phyloP scores from a whole-genome alignment of 2,113 vertebrate species.

The Neolamprologus toae region DNA sequence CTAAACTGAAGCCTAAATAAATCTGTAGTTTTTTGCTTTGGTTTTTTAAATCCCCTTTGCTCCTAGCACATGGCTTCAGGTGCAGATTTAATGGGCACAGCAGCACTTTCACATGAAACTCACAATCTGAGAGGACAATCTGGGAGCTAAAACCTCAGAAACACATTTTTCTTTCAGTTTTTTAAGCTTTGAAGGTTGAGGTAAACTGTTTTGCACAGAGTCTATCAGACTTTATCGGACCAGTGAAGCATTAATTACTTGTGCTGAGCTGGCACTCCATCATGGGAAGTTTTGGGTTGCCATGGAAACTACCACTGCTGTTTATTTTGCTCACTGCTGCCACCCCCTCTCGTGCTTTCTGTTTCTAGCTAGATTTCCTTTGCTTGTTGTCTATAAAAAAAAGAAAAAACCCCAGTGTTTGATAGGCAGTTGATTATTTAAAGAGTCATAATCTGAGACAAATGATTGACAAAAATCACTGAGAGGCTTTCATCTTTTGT shows the following conservation, averaged over 20 bases:
- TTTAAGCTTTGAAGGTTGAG: not conserved
- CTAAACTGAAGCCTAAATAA: not conserved
- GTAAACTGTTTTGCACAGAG: not conserved
- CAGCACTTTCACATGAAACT: not conserved
- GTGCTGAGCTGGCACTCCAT: constrained; percentile 34
- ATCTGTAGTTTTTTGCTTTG: not conserved
- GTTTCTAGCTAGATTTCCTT: not conserved
- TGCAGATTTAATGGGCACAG: not conserved
- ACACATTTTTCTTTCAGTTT: not conserved
- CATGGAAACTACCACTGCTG: constrained; percentile 43
- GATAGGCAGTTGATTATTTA: not conserved
- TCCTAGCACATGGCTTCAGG: not conserved
- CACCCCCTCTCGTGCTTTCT: not conserved
- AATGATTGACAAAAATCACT: not conserved
- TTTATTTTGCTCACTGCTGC: not conserved
- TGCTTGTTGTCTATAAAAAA: not conserved
- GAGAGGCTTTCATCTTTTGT: not conserved
- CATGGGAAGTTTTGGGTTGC: constrained; percentile 44
- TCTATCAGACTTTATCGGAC: not conserved
- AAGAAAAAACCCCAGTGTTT: not conserved
- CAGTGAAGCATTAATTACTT: not conserved
- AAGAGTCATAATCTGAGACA: not conserved
- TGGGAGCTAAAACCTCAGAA: not conserved
- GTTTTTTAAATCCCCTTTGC: not conserved
- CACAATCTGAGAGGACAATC: not conserved